phyloP scores from a whole-genome alignment of 2,888 invertebrate genomes.

The Rhimphoctona megacephalus region DNA sequence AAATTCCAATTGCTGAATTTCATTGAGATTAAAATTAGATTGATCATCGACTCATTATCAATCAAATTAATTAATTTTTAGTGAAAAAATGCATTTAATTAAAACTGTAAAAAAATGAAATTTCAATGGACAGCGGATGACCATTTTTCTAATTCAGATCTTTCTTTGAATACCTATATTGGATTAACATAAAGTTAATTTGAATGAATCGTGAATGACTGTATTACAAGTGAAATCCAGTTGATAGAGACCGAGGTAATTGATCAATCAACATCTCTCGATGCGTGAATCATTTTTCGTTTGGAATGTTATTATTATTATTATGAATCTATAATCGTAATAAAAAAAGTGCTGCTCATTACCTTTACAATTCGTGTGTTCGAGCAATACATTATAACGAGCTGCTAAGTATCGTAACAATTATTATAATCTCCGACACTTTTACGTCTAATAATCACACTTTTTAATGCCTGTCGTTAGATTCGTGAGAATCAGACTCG shows the following conservation, averaged over 20 bases:
- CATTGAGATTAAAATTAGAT: background rate
- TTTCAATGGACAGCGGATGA: background rate
- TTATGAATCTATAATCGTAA: background rate
- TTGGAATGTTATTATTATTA: constrained; percentile 11
- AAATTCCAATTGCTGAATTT: no score
- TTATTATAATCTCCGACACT: constrained; percentile 31
- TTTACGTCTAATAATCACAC: constrained; percentile 34
- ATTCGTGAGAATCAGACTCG: background rate
- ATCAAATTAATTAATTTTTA: background rate
- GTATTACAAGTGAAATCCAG: constrained; percentile 4
- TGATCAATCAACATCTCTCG: constrained; percentile 20
- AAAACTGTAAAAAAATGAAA: background rate
- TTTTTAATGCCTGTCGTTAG: constrained; percentile 32
- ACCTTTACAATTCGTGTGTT: background rate
- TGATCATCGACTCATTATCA: background rate
- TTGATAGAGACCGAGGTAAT: constrained; percentile 14
- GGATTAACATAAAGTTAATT: background rate
- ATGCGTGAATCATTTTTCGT: background rate
- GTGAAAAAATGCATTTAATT: background rate
- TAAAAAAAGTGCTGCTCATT: constrained; percentile 4
- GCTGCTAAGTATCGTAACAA: constrained; percentile 25
- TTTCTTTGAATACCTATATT: background rate
- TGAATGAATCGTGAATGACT: background rate
- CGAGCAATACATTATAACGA: background rate
- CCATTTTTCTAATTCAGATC: background rate